phyloP scores from a whole-genome alignment of 37 sponge, comb jelly and placozoan species.

The Cladorhizidae sp. region DNA sequence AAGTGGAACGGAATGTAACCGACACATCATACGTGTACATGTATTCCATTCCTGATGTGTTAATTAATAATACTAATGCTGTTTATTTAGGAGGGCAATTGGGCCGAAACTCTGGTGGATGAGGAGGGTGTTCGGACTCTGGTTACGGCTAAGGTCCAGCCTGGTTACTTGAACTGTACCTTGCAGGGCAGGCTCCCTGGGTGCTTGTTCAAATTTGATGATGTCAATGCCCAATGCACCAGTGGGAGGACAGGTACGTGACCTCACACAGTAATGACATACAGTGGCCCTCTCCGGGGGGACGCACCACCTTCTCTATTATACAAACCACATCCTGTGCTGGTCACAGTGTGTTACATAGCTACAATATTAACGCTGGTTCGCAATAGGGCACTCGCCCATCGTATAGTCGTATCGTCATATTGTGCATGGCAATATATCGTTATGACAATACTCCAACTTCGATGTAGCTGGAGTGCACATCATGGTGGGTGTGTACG shows the following conservation, averaged over 20 bases:
- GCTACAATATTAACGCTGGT: no score
- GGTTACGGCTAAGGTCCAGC: conserved; percentile 38
- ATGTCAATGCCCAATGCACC: conserved; percentile 39
- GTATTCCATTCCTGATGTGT: neutral
- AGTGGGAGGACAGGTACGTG: conserved; percentile 59
- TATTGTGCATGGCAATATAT: no score
- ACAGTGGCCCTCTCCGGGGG: no score
- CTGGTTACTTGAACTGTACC: conserved; percentile 51
- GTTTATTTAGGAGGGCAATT: conserved; percentile 53
- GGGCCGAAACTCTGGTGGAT: conserved; percentile 13
- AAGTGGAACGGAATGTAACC: conserved; percentile 8
- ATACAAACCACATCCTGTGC: no score
- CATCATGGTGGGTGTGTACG: no score
- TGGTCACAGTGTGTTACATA: no score
- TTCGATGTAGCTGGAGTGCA: no score
- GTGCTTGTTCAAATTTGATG: conserved; percentile 72
- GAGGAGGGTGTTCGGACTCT: conserved; percentile 18
- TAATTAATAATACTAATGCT: neutral
- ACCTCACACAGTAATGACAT: no score
- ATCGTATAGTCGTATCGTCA: no score
- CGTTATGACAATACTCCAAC: no score
- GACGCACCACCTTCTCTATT: no score
- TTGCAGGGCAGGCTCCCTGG: conserved; percentile 66
- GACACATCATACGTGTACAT: neutral
- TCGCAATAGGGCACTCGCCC: no score